phyloP scores from a whole-genome alignment of 1,140 invertebrate genomes.

The Apis florea region DNA sequence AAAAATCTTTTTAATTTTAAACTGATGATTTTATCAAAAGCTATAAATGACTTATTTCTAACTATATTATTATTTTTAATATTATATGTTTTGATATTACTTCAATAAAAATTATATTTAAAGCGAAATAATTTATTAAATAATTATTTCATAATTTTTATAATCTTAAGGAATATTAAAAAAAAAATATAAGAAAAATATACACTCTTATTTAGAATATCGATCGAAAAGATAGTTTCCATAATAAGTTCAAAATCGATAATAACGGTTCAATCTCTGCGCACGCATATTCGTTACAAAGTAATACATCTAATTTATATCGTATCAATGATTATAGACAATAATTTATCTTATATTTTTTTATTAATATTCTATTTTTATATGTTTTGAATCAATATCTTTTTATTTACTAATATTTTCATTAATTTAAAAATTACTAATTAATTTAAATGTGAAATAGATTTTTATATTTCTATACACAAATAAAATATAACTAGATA shows the following conservation, averaged over 20 bases:
- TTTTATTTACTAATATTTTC: no score
- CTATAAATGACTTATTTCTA: background rate
- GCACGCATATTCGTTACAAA: background rate
- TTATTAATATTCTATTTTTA: no score
- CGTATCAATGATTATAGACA: slow-evolving; percentile 2
- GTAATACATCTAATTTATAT: slow-evolving; percentile 5
- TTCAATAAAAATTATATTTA: background rate
- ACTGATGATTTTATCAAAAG: background rate
- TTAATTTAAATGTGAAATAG: no score
- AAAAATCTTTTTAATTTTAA: background rate
- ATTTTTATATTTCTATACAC: no score
- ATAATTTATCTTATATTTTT: background rate
- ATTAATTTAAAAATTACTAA: no score
- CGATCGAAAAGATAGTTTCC: slow-evolving; percentile 18
- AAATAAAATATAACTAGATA: no score
- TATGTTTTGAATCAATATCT: no score
- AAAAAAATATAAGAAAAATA: background rate
- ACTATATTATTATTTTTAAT: background rate
- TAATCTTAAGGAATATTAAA: background rate
- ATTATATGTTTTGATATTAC: background rate
- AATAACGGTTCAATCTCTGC: slow-evolving; percentile 20
- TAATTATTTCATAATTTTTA: background rate
- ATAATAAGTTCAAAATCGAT: slow-evolving; percentile 29
- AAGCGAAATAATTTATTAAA: background rate
- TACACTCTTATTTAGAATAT: slow-evolving; percentile 12